Percentiles rank a stretch among this genome's conserved stretches.
Evolutionary conservation across 2,797 vertebrate genomes (phyloP).

Genomic region (Sebastolobus alascanus): DNA sequence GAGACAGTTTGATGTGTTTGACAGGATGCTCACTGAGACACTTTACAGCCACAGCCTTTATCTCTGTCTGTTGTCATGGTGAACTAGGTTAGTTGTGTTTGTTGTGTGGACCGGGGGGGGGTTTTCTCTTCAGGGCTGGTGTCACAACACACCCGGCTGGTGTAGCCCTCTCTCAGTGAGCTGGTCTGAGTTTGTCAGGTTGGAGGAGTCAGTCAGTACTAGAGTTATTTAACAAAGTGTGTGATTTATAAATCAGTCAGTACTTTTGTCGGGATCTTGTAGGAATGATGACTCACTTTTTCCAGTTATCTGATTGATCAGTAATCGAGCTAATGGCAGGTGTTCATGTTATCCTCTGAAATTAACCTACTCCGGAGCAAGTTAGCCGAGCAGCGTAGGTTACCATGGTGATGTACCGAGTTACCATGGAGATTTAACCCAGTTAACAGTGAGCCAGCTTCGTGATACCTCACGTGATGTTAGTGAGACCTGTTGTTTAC

Average conservation of each 20-base stretch:
- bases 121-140: constrained; percentile 19
- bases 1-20: constrained; percentile 4
- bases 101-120: not conserved
- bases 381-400: not conserved
- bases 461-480: not conserved
- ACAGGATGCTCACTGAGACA: constrained; percentile 1
- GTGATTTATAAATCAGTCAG: not conserved
- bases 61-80: constrained; percentile 6
- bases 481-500: not conserved
- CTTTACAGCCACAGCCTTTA: not conserved
- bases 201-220: not conserved
- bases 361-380: not conserved
- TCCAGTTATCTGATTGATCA: not conserved
- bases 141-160: not conserved
- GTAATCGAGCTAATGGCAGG: not conserved
- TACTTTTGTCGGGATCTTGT: not conserved
- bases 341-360: not conserved
- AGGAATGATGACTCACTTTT: not conserved
- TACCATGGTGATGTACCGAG: not conserved
- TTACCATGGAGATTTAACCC: not conserved
- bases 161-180: not conserved
- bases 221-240: not conserved
- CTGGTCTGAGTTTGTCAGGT: not conserved
- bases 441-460: not conserved
- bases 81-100: constrained; percentile 11